These are phyloP conservation scores for Prunella himalayana DNA, from an alignment of 2,113 vertebrate genomes.

Conservation along the genomic window DNA sequence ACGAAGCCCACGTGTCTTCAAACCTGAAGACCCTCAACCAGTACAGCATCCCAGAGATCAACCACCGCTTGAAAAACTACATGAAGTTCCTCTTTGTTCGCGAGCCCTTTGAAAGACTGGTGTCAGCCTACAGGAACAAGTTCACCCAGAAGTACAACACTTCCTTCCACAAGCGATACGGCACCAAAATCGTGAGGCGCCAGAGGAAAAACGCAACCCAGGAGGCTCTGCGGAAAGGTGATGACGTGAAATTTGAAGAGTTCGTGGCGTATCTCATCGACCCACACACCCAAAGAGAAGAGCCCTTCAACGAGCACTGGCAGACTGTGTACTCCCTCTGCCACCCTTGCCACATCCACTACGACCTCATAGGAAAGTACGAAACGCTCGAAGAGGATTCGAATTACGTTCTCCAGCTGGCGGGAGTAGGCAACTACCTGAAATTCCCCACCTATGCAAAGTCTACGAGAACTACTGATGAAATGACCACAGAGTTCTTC, in stretches of 20 bases:
- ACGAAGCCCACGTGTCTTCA: conserved; percentile 89
- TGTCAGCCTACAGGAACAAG: conserved; percentile 97
- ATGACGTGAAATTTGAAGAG: conserved; percentile 90
- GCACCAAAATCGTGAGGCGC: conserved; percentile 91
- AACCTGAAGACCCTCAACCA: conserved; percentile 96
- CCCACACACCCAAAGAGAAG: conserved; percentile 88
- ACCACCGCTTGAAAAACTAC: conserved; percentile 96
- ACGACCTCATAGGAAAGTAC: conserved; percentile 96
- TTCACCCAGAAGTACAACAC: conserved; percentile 99
- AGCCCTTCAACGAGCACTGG: conserved; percentile 97
- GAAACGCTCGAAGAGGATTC: conserved; percentile 95
- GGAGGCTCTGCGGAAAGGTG: conserved; percentile 85
- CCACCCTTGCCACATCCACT: conserved; percentile 96
- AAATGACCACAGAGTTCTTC: conserved; percentile 98
- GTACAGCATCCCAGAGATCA: conserved; percentile 96
- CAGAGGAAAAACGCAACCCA: conserved; percentile 94
- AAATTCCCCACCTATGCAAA: conserved; percentile 94
- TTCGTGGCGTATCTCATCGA: conserved; percentile 92
- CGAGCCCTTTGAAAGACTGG: conserved; percentile 94
- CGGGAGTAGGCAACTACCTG: conserved; percentile 82
- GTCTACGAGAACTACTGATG: conserved; percentile 95
- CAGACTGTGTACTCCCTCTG: conserved; percentile 93
- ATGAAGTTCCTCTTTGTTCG: conserved; percentile 98
- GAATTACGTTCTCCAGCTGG: conserved; percentile 86
- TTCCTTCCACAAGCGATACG: conserved; percentile 96